Evolutionary conservation across 2,888 invertebrate genomes (phyloP), one percentile per base, ranked within the genome.

Genomic region (Neoscelio sp.): DNA sequence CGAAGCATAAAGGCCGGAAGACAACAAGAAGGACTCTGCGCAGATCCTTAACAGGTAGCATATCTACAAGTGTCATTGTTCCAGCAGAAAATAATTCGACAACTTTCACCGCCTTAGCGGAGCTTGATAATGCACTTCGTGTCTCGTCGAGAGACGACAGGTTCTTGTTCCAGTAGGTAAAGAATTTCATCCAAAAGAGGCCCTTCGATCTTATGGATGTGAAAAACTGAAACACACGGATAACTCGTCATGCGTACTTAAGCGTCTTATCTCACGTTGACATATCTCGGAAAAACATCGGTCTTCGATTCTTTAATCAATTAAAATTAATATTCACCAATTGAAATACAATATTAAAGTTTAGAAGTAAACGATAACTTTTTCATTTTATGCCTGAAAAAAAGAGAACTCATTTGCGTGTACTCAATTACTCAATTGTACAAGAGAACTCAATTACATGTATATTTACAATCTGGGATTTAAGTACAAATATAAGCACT

Each of bases 31-130:
- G 30, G 38, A 12, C 13, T 18, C 40, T 6, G 33, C 33, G 33
- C 40, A 17, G 18, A 10, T 23, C 52, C 70, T 56, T 60, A 60
- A 70, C 70, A 70, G 70, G 70, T 60, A 70, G 70, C 60, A 12
- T 26, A 15, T 46, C 46, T 8, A 67, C 67, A 67, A 58, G 68
- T 68, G 68, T 68, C 68, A 68, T 68, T 68, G 58, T 68, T 68
- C 58, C 35, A 48, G 46, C 68, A 26, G 68, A 46, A 56, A 48
- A 58, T 58, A 58, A 56, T 68, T 68, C 58, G 68, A 68, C 68
- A 68, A 58, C 68, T 56, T 54, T 68, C 68, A 46, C 68, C 58
- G 52, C 30, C 18, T 12, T n/a, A n/a, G 7, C n/a, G 33, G 7
- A 33, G 2, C 33, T 33, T 33, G 2, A 33, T n/a, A 33, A 33